Evolutionary conservation across 2,888 invertebrate species (phyloP).

Genomic region (Drosophila multiciliata): DNA sequence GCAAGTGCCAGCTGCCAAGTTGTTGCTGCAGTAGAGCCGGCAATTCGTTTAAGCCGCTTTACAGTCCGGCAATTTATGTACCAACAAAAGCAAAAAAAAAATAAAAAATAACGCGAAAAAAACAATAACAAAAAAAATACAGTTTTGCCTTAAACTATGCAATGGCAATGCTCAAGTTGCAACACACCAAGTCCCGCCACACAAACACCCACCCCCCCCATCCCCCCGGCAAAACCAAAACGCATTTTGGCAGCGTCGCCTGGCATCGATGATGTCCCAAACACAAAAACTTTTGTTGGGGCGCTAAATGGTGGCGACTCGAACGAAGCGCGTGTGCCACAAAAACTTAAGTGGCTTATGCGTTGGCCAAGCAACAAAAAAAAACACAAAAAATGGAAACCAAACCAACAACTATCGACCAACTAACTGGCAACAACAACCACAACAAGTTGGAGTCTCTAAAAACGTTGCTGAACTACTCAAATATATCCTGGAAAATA

Average conservation of each 20-base stretch:
- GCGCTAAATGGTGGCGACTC: constrained; percentile 80
- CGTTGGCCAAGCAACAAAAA: constrained; percentile 58
- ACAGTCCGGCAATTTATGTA: constrained; percentile 76
- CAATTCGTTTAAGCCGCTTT: constrained; percentile 79
- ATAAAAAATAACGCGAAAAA: constrained; percentile 5
- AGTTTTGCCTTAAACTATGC: constrained; percentile 73
- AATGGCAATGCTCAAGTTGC: constrained; percentile 17
- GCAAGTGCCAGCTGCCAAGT: constrained; percentile 67
- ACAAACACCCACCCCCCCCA: not conserved
- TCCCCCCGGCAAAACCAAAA: constrained; percentile 38
- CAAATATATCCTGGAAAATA: not conserved
- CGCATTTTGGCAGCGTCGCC: constrained; percentile 70
- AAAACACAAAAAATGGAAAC: constrained; percentile 9
- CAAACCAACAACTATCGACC: constrained; percentile 19
- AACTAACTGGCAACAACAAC: constrained; percentile 41
- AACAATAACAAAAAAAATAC: constrained; percentile 9
- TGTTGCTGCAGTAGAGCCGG: constrained; percentile 70
- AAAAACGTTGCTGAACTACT: not conserved
- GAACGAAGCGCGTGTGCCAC: constrained; percentile 73
- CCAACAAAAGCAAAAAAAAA: constrained; percentile 24
- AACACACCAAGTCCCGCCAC: not conserved
- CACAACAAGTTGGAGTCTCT: constrained; percentile 3
- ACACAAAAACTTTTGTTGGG: constrained; percentile 60
- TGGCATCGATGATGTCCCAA: constrained; percentile 73
- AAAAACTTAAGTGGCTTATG: constrained; percentile 81